Conservation (phyloP, 1,140 invertebrate genomes). For the Calliphora vicina region DNA sequence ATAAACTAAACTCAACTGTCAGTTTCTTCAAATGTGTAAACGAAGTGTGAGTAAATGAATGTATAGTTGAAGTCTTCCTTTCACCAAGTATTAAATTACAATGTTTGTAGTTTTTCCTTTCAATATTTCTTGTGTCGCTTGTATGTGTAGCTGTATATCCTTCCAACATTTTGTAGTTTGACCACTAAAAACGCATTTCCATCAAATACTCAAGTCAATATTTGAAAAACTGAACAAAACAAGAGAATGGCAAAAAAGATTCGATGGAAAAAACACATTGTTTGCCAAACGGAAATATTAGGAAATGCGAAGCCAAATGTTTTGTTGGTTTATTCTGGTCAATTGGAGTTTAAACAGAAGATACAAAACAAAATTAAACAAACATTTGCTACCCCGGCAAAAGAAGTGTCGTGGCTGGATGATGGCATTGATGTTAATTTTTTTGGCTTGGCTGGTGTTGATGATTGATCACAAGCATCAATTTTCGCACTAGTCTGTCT, state of each 20-base stretch:
- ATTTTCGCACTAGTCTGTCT: not conserved
- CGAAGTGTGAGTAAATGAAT: not conserved
- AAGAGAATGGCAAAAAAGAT: not conserved
- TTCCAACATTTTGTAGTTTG: not conserved
- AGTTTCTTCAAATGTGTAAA: too few relatives aligned
- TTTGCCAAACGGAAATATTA: not conserved
- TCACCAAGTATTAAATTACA: not conserved
- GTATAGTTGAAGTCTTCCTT: too few relatives aligned
- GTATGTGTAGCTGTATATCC: not conserved
- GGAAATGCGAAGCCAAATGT: not conserved
- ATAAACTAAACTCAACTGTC: too few relatives aligned
- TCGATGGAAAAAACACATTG: too few relatives aligned
- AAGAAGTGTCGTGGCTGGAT: not conserved
- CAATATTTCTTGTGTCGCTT: too few relatives aligned
- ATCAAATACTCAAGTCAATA: not conserved
- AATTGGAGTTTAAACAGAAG: not conserved
- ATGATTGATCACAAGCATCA: conserved; percentile 7
- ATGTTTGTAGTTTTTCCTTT: not conserved
- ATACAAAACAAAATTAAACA: not conserved
- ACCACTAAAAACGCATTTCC: not conserved
- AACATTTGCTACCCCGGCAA: not conserved
- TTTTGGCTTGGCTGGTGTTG: not conserved
- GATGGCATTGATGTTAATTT: too few relatives aligned
- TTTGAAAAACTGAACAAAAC: not conserved
- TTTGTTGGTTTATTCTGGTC: not conserved